Base-by-base conservation (phyloP, 2,888 invertebrate species). In the Xestia xanthographa region DNA sequence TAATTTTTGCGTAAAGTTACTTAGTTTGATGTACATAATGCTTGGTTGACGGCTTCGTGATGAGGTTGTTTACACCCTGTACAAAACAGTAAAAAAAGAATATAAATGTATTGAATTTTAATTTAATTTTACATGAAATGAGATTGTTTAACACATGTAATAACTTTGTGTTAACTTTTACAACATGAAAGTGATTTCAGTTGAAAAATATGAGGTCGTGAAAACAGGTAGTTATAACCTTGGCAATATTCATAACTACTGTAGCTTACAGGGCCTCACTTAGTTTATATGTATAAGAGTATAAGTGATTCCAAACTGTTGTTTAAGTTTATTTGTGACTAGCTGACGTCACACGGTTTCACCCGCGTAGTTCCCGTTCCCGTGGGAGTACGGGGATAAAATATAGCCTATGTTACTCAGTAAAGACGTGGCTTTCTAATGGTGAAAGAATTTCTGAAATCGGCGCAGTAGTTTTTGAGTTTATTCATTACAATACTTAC, bases 151-250 rank as follows among this genome's bases (percentile, higher is more conserved):
- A 41, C 26, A 26, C 20, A 43, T 34, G 34, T 50, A 17, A 26
- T 38, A 66, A 80, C 70, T 71, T 80, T 66, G 38, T 48, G 26
- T 62, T 67, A 58, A 63, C 60, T 78, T 60, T 67, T 58, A 63
- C 41, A 63, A 43, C 45, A 48, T 29, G 65, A 78, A 85, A 87
- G 71, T 87, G 86, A 87, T 88, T 88, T 79, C 72, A 77, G 76
- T 79, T 77, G 75, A 86, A 71, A 88, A 86, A 86, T 86, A 87
- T 82, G 77, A 56, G 66, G 62, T 78, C 88, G 76, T 88, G 87
- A 89, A 89, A 83, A 78, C 66, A 76, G 82, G 73, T 78, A 77
- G 79, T 66, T 70, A 77, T 77, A 77, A 38, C 56, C 26, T 48
- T 58, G 45, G 75, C 79, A 81, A 79, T 75, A 85, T 84, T 84